phyloP scores from a whole-genome alignment of 1,140 invertebrate genomes.

The Drosophila santomea region DNA sequence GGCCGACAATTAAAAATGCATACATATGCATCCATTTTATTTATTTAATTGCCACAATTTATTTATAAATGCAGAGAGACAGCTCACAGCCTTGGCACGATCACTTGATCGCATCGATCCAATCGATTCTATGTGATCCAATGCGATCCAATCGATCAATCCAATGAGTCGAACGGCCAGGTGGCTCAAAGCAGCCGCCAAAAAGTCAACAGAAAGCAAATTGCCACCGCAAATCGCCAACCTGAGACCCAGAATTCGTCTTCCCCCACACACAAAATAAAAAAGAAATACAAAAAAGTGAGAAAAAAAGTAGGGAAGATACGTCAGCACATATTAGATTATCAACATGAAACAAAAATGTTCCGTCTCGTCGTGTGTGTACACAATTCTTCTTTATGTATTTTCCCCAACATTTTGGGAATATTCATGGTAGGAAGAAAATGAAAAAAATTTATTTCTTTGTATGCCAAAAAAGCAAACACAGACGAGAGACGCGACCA shows the following conservation, averaged over 20 bases:
- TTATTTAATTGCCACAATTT: conserved; percentile 77
- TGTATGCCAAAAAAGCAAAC: conserved; percentile 72
- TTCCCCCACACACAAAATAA: neutral
- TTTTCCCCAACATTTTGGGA: conserved; percentile 39
- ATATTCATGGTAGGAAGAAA: conserved; percentile 40
- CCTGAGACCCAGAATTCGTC: conserved; percentile 30
- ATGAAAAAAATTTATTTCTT: conserved; percentile 47
- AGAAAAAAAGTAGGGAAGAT: conserved; percentile 10
- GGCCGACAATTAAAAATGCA: conserved; percentile 57
- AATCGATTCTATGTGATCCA: conserved; percentile 17
- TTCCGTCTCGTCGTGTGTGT: conserved; percentile 56
- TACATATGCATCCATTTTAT: conserved; percentile 72
- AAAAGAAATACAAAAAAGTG: neutral
- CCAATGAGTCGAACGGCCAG: conserved; percentile 50
- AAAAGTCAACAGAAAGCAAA: conserved; percentile 9
- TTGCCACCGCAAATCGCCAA: conserved; percentile 14
- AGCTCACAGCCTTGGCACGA: conserved; percentile 61
- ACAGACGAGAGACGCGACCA: conserved; percentile 65
- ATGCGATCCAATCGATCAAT: conserved; percentile 5
- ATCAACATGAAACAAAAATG: conserved; percentile 80
- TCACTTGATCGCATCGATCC: conserved; percentile 37
- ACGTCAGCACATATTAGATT: conserved; percentile 76
- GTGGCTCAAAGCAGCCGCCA: conserved; percentile 42
- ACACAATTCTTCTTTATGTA: conserved; percentile 43
- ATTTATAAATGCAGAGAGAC: conserved; percentile 75